Base-by-base conservation (phyloP, 2,888 invertebrate species). In the Acleris laterana region DNA sequence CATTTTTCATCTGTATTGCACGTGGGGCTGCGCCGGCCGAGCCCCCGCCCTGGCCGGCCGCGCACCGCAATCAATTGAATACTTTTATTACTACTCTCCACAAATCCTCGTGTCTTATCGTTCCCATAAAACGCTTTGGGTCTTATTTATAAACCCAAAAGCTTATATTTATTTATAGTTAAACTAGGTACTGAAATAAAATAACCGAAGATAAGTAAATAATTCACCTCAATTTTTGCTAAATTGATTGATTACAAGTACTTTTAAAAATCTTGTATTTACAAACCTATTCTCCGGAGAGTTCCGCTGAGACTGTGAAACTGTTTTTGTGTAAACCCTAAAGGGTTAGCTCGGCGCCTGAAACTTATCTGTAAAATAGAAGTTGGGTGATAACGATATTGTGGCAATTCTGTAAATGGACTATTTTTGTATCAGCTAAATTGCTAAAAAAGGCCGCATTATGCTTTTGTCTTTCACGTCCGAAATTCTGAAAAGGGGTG, bases 1-100 rank as follows among this genome's bases (percentile, higher is more conserved):
- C 76, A 83, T 87, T 84, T 87, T 81, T 87, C 86, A 84, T 84
- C 77, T 77, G 78, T 81, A 82, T 78, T 80, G 81, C 82, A 85
- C 79, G 79, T 80, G 79, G 76, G 72, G 77, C 74, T 68, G 73
- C 68, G 68, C 68, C 69, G 71, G 68, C 72, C 70, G 76, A 72
- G 72, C 72, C 71, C 74, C 72, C 72, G 69, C 52, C 64, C 66
- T 66, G 49, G 32, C 70, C 71, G 71, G 71, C 68, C 71, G 74
- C 74, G 71, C 69, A 73, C 81, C 78, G 82, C 81, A 84, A 85
- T 87, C 85, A 85, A 87, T 87, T 81, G 77, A 74, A 79, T 77
- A 75, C 72, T 80, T 83, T 86, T 85, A 86, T 84, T 83, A 79
- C 79, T 78, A 53, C 63, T 72, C 72, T 71, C 76, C 70, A 69